Percentiles rank a stretch among this genome's conserved stretches.
Conservation (phyloP, 1,140 invertebrate species). For the Drosophila sturtevanti region DNA sequence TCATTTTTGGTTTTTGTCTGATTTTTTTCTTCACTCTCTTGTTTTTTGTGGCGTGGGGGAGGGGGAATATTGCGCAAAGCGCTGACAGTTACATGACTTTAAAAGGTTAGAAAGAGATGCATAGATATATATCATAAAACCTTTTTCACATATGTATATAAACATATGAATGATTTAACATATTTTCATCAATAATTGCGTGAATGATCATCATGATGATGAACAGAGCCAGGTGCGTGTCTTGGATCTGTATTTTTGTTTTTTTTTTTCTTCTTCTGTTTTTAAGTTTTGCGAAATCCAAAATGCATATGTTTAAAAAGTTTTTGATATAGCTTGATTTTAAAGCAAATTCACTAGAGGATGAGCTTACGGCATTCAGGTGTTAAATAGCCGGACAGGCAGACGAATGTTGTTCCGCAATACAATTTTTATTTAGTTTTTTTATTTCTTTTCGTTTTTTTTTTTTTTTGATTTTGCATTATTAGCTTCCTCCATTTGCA, state of each 20-base stretch:
- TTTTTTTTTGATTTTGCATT: slow-evolving; percentile 68
- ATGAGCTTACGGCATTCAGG: slow-evolving; percentile 55
- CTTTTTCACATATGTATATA: slow-evolving; percentile 33
- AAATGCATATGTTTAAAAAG: slow-evolving; percentile 51
- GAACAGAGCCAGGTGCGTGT: slow-evolving; percentile 42
- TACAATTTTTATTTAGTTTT: slow-evolving; percentile 49
- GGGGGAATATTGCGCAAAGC: slow-evolving; percentile 51
- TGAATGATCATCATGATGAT: slow-evolving; percentile 43
- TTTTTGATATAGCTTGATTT: slow-evolving; percentile 24
- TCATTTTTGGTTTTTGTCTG: slow-evolving; percentile 28
- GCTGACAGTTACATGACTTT: slow-evolving; percentile 72
- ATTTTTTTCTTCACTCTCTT: slow-evolving; percentile 14
- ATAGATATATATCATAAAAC: slow-evolving; percentile 49
- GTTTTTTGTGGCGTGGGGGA: slow-evolving; percentile 15
- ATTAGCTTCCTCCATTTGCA: slow-evolving; percentile 74
- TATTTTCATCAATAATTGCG: slow-evolving; percentile 74
- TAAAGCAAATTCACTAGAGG: slow-evolving; percentile 25
- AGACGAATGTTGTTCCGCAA: slow-evolving; percentile 64
- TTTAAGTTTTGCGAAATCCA: slow-evolving; percentile 75
- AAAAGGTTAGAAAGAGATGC: slow-evolving; percentile 28
- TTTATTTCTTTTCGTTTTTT: slow-evolving; percentile 24
- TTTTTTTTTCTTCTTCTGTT: no score
- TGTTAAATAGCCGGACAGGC: slow-evolving; percentile 58
- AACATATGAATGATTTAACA: slow-evolving; percentile 64
- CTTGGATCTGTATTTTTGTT: slow-evolving; percentile 26